Evolutionary conservation across 2,113 vertebrate species (phyloP), one percentile per base, ranked within the genome.

Genomic region (Columba janthina): DNA sequence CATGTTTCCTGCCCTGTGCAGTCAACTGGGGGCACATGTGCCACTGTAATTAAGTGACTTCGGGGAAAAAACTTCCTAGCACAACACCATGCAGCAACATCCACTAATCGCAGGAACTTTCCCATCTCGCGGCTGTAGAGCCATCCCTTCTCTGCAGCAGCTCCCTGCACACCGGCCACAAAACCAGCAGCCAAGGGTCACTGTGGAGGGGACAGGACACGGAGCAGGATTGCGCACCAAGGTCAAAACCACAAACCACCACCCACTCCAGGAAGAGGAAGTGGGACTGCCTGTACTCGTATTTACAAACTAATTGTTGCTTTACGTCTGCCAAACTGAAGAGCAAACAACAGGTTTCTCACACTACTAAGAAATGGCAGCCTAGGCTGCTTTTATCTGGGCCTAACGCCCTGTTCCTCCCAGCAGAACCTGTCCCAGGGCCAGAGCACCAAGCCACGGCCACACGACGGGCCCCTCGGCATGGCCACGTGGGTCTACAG

Each of bases 231-330:
- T 36, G 67, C 29, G 26, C 5, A 21, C 5, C 65, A 20, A 89
- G 87, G 93, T 91, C 93, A 79, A 24, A 83, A 60, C n/a, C 85
- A 46, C 61, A 50, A 71, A 38, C 70, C 73, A 56, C 57, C 21
- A 38, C 87, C 89, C 21, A 11, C 85, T 91, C 81, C 40, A 58
- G 91, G 95, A 95, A 89, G 87, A 56, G 93, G 87, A 95, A 93
- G 81, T 6, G 16, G 83, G 51, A 81, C 84, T 78, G 61, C 21
- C 54, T 19, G 89, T 51, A 66, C 87, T 46, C 13, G 17, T 82
- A 36, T 75, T 92, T 79, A 76, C 91, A 79, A 82, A 77, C 36
- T 53, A 56, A 64, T 54, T 76, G 65, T 42, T 64, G 44, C 77
- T 61, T 57, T 21, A 26, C 26, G 21, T 84, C 65, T 71, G 86